Conservation (phyloP, 2,113 vertebrate species). For the Cheilinus undulatus region DNA sequence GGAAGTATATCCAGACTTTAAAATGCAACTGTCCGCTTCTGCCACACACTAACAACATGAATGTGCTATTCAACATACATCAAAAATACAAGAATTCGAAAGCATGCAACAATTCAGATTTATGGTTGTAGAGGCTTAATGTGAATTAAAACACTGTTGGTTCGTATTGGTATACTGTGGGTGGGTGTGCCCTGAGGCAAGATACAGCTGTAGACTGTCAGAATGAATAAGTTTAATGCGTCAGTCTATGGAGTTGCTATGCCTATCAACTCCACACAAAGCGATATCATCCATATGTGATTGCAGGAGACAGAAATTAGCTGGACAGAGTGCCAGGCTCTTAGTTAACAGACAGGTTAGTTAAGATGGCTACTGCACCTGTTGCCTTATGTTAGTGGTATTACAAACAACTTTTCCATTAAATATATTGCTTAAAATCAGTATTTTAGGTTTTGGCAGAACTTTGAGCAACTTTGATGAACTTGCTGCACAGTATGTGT, state of each 20-base stretch:
- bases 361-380: background rate
- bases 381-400: too few species aligned
- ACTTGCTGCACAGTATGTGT: too few species aligned
- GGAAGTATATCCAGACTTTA: background rate
- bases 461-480: too few species aligned
- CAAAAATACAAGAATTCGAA: background rate
- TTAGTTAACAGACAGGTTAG: background rate
- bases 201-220: conserved; percentile 33
- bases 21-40: conserved; percentile 3
- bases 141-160: background rate
- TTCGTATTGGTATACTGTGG: conserved; percentile 3
- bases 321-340: too few species aligned
- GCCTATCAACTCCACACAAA: conserved; percentile 30
- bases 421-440: too few species aligned
- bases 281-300: conserved; percentile 18
- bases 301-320: background rate
- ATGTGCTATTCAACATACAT: background rate
- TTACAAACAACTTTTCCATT: background rate
- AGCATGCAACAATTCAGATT: background rate
- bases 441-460: too few species aligned
- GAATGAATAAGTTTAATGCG: conserved; percentile 24
- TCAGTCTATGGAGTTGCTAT: background rate
- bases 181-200: conserved; percentile 17
- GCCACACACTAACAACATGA: background rate
- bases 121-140: conserved; percentile 4